Conservation (phyloP, 2,113 vertebrate species). For the Rhinogobius similis region DNA sequence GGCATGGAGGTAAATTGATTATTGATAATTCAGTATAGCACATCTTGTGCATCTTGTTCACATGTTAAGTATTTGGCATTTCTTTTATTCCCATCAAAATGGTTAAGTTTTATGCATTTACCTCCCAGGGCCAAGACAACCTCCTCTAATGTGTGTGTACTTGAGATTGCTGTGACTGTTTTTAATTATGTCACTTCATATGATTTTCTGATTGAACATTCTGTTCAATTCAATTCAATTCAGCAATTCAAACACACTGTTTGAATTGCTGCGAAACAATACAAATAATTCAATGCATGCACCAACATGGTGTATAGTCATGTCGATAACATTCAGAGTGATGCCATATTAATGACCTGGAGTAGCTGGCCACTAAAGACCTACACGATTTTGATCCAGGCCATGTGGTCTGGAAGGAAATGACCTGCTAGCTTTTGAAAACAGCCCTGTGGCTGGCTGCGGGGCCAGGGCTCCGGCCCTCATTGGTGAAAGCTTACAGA, state of each 20-base stretch:
- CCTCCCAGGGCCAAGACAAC: conserved; percentile 65
- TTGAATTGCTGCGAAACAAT: conserved; percentile 30
- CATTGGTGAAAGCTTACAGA: conserved; percentile 72
- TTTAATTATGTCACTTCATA: conserved; percentile 72
- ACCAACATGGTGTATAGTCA: no score
- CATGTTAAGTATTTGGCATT: conserved; percentile 17
- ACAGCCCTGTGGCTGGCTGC: conserved; percentile 65
- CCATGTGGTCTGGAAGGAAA: conserved; percentile 69
- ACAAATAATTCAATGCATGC: background rate
- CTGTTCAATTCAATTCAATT: conserved; percentile 42
- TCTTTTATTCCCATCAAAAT: conserved; percentile 68
- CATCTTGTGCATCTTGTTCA: background rate
- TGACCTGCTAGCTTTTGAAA: conserved; percentile 74
- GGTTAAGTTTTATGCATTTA: conserved; percentile 65
- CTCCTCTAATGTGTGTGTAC: conserved; percentile 38
- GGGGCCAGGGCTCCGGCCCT: conserved; percentile 62
- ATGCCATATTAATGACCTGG: background rate
- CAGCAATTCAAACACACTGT: no score
- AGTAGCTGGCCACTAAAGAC: conserved; percentile 30
- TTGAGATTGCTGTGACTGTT: conserved; percentile 63
- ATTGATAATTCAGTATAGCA: no score
- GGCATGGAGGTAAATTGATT: no score
- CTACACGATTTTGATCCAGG: conserved; percentile 42
- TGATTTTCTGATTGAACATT: conserved; percentile 53
- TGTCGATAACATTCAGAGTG: conserved; percentile 9